Base-by-base conservation (phyloP, 2,113 vertebrate species). In the Urocolius indicus region DNA sequence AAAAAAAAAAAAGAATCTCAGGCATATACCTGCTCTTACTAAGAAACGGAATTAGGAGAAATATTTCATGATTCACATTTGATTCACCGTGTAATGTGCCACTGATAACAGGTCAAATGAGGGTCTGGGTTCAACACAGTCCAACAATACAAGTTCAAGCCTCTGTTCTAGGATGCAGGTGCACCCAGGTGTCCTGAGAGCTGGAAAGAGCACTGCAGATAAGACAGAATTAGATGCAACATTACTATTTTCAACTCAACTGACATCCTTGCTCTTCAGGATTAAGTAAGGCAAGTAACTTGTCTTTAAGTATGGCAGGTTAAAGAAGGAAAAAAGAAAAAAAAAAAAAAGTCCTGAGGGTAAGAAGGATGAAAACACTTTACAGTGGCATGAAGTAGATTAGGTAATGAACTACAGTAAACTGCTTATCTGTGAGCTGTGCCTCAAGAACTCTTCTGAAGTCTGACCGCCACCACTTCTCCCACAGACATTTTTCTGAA, bases 171-270 rank as follows among this genome's bases (percentile, higher is more conserved):
- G 69, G 66, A 79, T 19, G 57, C 85, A 92, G 41, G 73, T 78
- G 51, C 71, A 74, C 52, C 75, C 57, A 46, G 24, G 55, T 78
- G 76, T 81, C 54, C 80, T 51, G 30, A 85, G 29, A 82, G 74
- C 66, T 79, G 49, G 62, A 92, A 45, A n/a, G 45, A 94, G 15
- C 66, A 68, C 32, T 0, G 2, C 36, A 90, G 80, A 41, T 54
- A 90, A 89, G 73, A 92, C 41, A 90, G 57, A 94, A 90, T 92
- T 88, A 82, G 83, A 94, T 61, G 76, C 63, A 86, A 90, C 72
- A 54, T 89, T 96, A 92, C 72, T 61, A 58, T 94, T 95, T 94
- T 94, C 83, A 89, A 92, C 61, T 65, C 87, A 96, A 81, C 96
- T 96, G 96, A 90, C 79, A 84, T 84, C 16, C 24, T 69, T 0